A percentile compares a stretch with the other conserved stretches of the same genome.
phyloP scores from a whole-genome alignment of 2,888 invertebrate genomes.

The Dryobotodes eremita region DNA sequence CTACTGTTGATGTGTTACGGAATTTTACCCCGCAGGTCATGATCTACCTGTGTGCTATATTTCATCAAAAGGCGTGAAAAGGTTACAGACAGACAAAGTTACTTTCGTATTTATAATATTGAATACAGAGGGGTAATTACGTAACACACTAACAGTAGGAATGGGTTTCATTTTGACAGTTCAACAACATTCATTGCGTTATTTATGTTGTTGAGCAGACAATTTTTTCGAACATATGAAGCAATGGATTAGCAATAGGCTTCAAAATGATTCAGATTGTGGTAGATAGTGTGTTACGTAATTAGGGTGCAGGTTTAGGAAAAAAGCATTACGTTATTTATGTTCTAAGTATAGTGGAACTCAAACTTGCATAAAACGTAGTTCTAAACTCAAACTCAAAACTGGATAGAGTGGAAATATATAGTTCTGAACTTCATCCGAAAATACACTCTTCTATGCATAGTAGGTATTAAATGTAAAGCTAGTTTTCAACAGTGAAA shows the following conservation, averaged over 20 bases:
- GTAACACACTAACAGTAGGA: no score
- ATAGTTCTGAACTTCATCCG: conserved; percentile 1
- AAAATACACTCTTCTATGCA: neutral
- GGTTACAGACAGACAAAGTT: neutral
- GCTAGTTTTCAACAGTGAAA: conserved; percentile 14
- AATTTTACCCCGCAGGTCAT: no score
- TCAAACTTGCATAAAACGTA: neutral
- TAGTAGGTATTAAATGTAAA: conserved; percentile 12
- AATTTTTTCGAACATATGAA: no score
- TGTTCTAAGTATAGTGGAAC: neutral
- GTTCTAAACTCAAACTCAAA: neutral
- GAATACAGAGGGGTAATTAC: no score
- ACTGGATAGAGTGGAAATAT: conserved; percentile 1
- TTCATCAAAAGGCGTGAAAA: neutral
- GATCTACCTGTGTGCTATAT: no score
- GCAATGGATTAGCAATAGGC: no score
- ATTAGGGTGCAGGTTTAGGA: neutral
- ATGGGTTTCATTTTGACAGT: no score
- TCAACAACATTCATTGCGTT: no score
- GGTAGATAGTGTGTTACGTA: no score
- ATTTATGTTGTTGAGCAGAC: no score
- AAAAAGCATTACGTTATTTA: neutral
- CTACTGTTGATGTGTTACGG: no score
- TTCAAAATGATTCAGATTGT: no score
- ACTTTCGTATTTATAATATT: neutral